Conservation (phyloP, 2,113 vertebrate species). For the Indri indri region DNA sequence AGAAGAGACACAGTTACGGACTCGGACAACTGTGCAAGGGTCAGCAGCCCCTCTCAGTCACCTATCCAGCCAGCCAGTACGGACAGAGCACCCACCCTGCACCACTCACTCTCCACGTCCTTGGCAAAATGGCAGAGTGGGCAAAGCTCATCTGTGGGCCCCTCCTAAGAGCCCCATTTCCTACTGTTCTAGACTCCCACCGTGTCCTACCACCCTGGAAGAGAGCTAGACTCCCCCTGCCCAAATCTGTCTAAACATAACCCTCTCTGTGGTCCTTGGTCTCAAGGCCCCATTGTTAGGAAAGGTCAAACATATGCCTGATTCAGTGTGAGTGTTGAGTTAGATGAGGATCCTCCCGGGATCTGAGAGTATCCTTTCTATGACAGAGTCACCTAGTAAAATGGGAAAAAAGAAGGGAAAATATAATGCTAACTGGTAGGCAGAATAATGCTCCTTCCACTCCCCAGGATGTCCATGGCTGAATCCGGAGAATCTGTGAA, state of each 20-base stretch:
- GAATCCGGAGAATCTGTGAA: not conserved
- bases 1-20: slow-evolving; percentile 42
- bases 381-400: not conserved
- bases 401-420: not conserved
- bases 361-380: not conserved
- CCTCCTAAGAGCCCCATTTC: not conserved
- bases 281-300: not conserved
- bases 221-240: not conserved
- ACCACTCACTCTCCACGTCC: not conserved
- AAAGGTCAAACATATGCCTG: not conserved
- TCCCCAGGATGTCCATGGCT: accelerated
- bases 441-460: not conserved
- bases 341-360: not conserved
- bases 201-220: not conserved
- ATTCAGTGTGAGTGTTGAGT: not conserved
- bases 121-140: not conserved
- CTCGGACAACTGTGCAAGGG: not conserved
- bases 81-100: not conserved
- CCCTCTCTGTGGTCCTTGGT: not conserved
- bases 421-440: not conserved
- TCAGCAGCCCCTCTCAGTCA: not conserved
- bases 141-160: not conserved
- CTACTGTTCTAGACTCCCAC: not conserved
- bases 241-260: not conserved
- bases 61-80: not conserved